Percentiles rank a stretch among this genome's conserved stretches.
phyloP scores from a whole-genome alignment of 2,888 invertebrate species.

The Drosophila meridionalis region DNA sequence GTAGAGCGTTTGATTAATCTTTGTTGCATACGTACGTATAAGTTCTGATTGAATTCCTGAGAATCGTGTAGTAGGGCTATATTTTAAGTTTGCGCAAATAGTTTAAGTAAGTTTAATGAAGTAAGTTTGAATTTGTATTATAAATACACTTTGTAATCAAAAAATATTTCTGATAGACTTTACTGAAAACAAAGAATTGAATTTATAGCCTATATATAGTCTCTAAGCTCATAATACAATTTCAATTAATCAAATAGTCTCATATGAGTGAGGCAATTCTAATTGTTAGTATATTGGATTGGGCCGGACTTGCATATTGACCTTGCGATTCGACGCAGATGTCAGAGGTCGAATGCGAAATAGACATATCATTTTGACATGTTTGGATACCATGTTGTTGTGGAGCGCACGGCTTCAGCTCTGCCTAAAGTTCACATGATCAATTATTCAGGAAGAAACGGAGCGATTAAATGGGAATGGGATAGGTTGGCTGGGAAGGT shows the following conservation, averaged over 20 bases:
- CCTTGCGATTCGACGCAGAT: neutral
- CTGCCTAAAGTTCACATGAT: constrained; percentile 66
- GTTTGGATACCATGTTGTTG: constrained; percentile 1
- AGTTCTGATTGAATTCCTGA: neutral
- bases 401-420: constrained; percentile 16
- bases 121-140: neutral
- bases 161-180: neutral
- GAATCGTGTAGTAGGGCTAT: neutral
- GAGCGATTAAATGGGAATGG: constrained; percentile 8
- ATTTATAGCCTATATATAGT: neutral
- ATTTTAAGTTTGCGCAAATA: neutral
- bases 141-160: no score
- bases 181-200: neutral
- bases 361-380: constrained; percentile 6
- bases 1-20: neutral
- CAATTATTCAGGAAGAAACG: constrained; percentile 59
- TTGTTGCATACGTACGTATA: neutral
- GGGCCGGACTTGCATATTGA: neutral
- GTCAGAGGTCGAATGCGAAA: constrained; percentile 17
- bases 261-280: neutral
- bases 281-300: neutral
- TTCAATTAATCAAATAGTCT: neutral
- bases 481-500: neutral
- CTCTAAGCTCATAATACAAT: neutral
- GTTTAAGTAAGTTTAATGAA: neutral